A percentile compares a stretch with the other conserved stretches of the same genome.
These are phyloP conservation scores for Orthosia incerta DNA, from an alignment of 2,888 invertebrate genomes.

Conservation along the genomic window DNA sequence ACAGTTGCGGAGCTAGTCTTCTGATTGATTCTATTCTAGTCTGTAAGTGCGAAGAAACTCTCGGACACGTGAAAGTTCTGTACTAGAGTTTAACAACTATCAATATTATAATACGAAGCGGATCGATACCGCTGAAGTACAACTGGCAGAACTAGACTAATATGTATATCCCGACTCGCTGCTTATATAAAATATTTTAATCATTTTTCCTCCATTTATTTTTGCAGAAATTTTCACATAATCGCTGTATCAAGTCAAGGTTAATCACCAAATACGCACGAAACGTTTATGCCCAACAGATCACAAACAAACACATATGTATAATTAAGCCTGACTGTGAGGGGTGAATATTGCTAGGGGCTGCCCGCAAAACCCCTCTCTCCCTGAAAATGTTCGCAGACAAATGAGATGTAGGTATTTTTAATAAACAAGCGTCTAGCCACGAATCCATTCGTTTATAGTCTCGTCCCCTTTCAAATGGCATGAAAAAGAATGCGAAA, in stretches of 20 bases:
- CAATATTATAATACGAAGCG: not conserved
- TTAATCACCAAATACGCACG: slow-evolving; percentile 1
- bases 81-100: slow-evolving; percentile 17
- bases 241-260: slow-evolving; percentile 3
- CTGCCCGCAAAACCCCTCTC: not conserved
- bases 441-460: slow-evolving; percentile 11
- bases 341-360: slow-evolving; percentile 18
- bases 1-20: slow-evolving; percentile 54
- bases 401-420: slow-evolving; percentile 34
- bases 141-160: not conserved
- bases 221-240: not conserved
- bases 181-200: not conserved
- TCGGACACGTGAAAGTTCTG: slow-evolving; percentile 44
- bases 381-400: slow-evolving; percentile 2
- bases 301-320: not conserved
- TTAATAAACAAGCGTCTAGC: slow-evolving; percentile 24
- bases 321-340: slow-evolving; percentile 14
- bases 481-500: slow-evolving; percentile 25
- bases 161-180: not conserved
- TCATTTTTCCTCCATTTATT: not conserved
- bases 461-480: slow-evolving; percentile 10
- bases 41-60: slow-evolving; percentile 67
- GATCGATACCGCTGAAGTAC: slow-evolving; percentile 11
- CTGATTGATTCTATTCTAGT: slow-evolving; percentile 78
- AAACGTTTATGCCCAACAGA: slow-evolving; percentile 17